Evolutionary conservation across 2,113 vertebrate species (phyloP), one percentile per base, ranked within the genome.

Genomic region (Datnioides undecimradiatus): DNA sequence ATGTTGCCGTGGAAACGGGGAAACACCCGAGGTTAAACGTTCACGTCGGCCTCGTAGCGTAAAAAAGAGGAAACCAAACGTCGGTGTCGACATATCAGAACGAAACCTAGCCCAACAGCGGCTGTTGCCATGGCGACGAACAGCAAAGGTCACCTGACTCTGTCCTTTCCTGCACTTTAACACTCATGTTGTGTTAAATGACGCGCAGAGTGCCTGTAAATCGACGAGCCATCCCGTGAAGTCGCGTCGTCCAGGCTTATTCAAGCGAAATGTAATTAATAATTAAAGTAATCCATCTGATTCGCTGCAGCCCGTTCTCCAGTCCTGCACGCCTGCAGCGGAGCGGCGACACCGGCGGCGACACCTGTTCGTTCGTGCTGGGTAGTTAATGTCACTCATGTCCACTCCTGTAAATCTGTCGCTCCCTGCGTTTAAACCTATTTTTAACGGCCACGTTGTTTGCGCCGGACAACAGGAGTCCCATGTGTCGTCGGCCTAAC

Each of bases 401-500:
- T 65, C 29, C 2, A 2, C 36, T n/a, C 29, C 70, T 63, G 80
- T 86, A 86, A 86, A 89, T 88, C 87, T 84, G 84, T 86, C 87
- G 63, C 25, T n/a, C 25, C 17, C 49, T 43, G 54, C 78, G 69
- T 81, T 84, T 79, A 76, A 66, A 65, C 45, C 84, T 84, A 87
- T 82, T 72, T 69, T 33, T 57, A 78, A 59, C 33, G 17, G 0
- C 12, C 19, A 6, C 59, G 69, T 46, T 34, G 41, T 63, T 63
- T 25, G 34, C 7, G 16, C 62, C 29, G 31, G 29, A 66, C 36
- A 57, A 57, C 65, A 23, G 34, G 34, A 69, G 25, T 0, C 46
- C 72, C 76, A 65, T 38, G 27, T 71, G 83, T n/a, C 46, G 72
- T 57, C 76, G 4, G 4, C 6, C 60, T 69, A 83, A 80, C 65